Percentiles rank a stretch among this genome's conserved stretches.
phyloP scores from a whole-genome alignment of 2,113 vertebrate species.

The Nannobrachium achirus region DNA sequence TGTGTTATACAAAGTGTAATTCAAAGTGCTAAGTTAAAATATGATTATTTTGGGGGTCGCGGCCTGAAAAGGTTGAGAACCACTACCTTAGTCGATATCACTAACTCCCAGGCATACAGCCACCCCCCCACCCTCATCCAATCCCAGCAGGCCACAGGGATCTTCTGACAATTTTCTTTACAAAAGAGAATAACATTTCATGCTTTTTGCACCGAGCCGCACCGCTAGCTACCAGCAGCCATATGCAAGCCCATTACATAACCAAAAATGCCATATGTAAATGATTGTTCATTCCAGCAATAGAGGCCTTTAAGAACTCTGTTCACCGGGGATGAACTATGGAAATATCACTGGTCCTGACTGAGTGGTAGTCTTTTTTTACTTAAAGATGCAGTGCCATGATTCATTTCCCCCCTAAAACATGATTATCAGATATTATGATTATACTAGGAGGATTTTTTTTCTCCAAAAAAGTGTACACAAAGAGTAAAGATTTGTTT shows the following conservation, averaged over 20 bases:
- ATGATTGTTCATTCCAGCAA: slow-evolving; percentile 40
- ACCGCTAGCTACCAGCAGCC: slow-evolving; percentile 48
- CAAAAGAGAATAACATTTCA: slow-evolving; percentile 65
- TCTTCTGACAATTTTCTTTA: slow-evolving; percentile 56
- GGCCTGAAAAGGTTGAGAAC: too few relatives aligned
- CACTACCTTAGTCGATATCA: too few relatives aligned
- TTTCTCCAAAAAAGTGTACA: too few relatives aligned
- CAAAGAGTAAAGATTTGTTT: too few relatives aligned
- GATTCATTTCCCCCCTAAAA: too few relatives aligned
- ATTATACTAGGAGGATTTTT: too few relatives aligned
- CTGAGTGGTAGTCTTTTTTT: neutral
- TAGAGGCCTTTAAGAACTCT: slow-evolving; percentile 29
- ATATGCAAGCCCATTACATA: slow-evolving; percentile 66
- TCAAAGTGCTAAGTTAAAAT: too few relatives aligned
- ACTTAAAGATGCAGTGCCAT: too few relatives aligned
- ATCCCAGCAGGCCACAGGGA: slow-evolving; percentile 51
- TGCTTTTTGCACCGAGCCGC: slow-evolving; percentile 57
- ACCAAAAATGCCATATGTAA: slow-evolving; percentile 72
- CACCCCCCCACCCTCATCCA: neutral
- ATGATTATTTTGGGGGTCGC: too few relatives aligned
- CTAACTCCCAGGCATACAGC: neutral
- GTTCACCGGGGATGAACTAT: slow-evolving; percentile 46
- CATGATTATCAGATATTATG: too few relatives aligned
- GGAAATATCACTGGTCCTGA: slow-evolving; percentile 30
- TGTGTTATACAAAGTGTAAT: too few relatives aligned